A percentile compares a stretch with the other conserved stretches of the same genome.
These are phyloP conservation scores for Chloromyia formosa DNA, from an alignment of 2,888 invertebrate species.

Conservation along the genomic window DNA sequence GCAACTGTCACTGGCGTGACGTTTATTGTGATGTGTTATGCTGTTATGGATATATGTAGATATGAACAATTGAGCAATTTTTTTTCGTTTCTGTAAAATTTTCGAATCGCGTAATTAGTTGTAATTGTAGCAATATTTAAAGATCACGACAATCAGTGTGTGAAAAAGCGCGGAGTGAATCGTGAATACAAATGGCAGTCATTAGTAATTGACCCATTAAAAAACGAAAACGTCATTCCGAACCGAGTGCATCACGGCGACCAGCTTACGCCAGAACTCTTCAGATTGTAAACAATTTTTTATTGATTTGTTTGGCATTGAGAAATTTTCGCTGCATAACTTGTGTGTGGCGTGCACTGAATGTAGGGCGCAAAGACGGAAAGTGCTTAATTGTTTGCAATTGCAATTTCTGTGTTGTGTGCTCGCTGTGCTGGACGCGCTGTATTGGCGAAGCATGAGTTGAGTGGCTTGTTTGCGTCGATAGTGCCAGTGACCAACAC, in stretches of 20 bases:
- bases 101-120: neutral
- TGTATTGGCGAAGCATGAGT: too few species aligned
- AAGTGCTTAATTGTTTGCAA: neutral
- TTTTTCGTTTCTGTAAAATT: neutral
- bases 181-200: neutral
- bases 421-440: too few species aligned
- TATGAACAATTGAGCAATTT: neutral
- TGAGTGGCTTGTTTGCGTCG: neutral
- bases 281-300: conserved; percentile 31
- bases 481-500: neutral
- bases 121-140: neutral
- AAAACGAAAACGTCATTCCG: too few species aligned
- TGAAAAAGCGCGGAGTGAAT: neutral
- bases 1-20: neutral
- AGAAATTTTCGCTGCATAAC: neutral
- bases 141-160: neutral
- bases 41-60: neutral
- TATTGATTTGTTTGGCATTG: conserved; percentile 33
- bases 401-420: neutral
- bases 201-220: too few species aligned
- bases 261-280: neutral
- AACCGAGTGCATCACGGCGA: neutral
- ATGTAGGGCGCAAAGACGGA: neutral
- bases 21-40: neutral
- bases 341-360: neutral